Evolutionary conservation across 2,888 invertebrate genomes (phyloP), one percentile per base, ranked within the genome.

Genomic region (Netelia fuscicornis): DNA sequence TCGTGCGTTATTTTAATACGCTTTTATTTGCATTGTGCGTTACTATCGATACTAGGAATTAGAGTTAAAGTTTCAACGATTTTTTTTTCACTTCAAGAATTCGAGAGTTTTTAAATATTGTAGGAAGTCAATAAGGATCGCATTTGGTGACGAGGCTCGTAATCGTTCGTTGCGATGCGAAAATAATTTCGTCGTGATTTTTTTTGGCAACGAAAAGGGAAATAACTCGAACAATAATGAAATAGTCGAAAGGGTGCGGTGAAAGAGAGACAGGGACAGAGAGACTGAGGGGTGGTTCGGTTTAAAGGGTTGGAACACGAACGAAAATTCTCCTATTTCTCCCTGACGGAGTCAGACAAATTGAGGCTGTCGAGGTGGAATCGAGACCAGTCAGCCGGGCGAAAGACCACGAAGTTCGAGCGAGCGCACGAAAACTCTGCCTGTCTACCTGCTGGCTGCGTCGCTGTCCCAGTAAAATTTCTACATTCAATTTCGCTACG

Each of bases 401-500:
- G 80, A 85, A 85, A 80, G 80, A 82, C 82, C 83, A 68, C 79
- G 71, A 42, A 65, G 80, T 78, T 81, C 85, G 80, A 72, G 58
- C 80, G 80, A 83, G 79, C 83, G 76, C 71, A 79, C 75, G 76
- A 81, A 84, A 81, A 71, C 76, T 70, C 65, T 72, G 11, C n/a
- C 42, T 60, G 52, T 76, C 70, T 42, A 71, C 37, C 37, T 76
- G 71, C 37, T 20, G 25, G n/a, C 17, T 62, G 58, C 20, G 20
- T 42, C 9, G 52, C 62, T 70, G 58, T 64, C 25, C 62, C 76
- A 30, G 79, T 80, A 74, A 85, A 83, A 85, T 77, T 86, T 80
- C 80, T 65, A 86, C 83, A 83, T 86, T 86, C 85, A 86, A 86
- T 86, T 86, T 86, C 65, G 77, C 85, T 82, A 74, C 82, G 85